These are phyloP conservation scores for Alfaro cultratus DNA, from an alignment of 2,797 vertebrate species.

Conservation along the genomic window DNA sequence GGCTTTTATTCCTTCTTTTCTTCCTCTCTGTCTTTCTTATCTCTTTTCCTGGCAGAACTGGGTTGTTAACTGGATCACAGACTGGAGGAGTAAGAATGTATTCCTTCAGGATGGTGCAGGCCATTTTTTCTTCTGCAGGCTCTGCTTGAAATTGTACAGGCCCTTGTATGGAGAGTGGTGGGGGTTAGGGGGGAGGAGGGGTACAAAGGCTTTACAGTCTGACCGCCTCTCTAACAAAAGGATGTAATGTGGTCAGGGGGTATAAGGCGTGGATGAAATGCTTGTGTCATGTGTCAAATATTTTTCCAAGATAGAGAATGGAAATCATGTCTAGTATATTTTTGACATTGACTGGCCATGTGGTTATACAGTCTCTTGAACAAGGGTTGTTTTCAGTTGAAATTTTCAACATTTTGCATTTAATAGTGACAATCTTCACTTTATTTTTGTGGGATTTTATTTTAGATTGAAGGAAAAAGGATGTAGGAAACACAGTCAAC, in stretches of 20 bases:
- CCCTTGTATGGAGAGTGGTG: conserved; percentile 25
- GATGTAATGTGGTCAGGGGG: conserved; percentile 59
- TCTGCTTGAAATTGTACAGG: conserved; percentile 59
- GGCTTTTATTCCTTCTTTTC: conserved; percentile 54
- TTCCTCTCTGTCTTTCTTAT: conserved; percentile 63
- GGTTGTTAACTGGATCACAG: conserved; percentile 61
- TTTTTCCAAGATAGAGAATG: conserved; percentile 57
- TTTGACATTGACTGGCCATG: conserved; percentile 23
- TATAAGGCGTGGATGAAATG: conserved; percentile 64
- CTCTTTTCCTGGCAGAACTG: conserved; percentile 62
- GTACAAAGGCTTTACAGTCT: conserved; percentile 64
- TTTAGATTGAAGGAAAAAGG: background rate
- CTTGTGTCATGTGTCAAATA: conserved; percentile 68
- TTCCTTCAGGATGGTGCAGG: conserved; percentile 62
- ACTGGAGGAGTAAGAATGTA: conserved; percentile 61
- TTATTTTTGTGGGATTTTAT: background rate
- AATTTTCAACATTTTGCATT: background rate
- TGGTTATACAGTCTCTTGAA: background rate
- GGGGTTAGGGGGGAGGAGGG: background rate
- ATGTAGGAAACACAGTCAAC: background rate
- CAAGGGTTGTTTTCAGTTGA: background rate
- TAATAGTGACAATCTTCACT: background rate
- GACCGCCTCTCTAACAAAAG: conserved; percentile 58
- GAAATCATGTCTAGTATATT: conserved; percentile 53
- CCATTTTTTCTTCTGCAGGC: conserved; percentile 53